Evolutionary conservation across 2,888 invertebrate species (phyloP), one percentile per base, ranked within the genome.

Genomic region (Bellardia pandia): DNA sequence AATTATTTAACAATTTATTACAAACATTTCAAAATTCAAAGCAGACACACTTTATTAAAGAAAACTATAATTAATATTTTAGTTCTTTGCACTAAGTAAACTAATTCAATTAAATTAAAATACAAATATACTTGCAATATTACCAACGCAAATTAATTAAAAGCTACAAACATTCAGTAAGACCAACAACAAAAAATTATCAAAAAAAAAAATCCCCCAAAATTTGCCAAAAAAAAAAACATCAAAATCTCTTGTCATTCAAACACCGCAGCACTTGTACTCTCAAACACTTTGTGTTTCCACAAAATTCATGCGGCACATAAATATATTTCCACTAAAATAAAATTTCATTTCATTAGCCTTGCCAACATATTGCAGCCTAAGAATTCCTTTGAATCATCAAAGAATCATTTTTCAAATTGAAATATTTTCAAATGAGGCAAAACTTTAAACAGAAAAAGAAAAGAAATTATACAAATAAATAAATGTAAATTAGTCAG

Each of bases 401-500:
- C 81, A 87, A 78, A 84, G 78, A 75, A 81, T 85, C 56, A 82
- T 87, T 85, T 87, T 78, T 78, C 81, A 75, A 51, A 58, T 60
- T 58, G 6, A 71, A 58, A 72, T 13, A 76, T 66, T n/a, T n/a
- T 11, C 13, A 9, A 2, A 45, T 13, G 51, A 11, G 13, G 7
- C 3, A 69, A 69, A 69, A 6, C 48, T 60, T 51, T n/a, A 69
- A 23, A 23, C 23, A 51, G 16, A 69, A 69, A 13, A n/a, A 13
- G 0, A 13, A 58, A 58, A 58, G 3, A 58, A 51, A 13, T 13
- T 13, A 30, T 23, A 23, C 11, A 56, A 56, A 72, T 40, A 33
- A 75, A 80, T 23, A 85, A 69, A 87, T 62, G 33, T 75, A 69
- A 69, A 85, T 87, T 87, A 87, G 87, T 87, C 87, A 85, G 87